Conservation (phyloP, 2,888 invertebrate species). For the Thymelicus sylvestris region DNA sequence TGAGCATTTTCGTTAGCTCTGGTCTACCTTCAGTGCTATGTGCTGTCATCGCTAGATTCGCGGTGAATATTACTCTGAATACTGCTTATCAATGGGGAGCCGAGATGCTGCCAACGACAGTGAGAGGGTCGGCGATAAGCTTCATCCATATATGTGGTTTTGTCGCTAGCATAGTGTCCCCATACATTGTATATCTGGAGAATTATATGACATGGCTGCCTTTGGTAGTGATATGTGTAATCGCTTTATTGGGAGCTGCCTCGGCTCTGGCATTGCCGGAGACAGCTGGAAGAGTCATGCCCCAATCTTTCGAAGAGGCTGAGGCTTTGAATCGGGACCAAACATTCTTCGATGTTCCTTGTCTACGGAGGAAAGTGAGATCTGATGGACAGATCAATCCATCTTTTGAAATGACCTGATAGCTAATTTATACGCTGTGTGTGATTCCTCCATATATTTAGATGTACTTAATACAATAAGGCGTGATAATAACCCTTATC, state of each 20-base stretch:
- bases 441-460: too few species aligned
- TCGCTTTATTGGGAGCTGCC: slow-evolving; percentile 53
- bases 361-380: slow-evolving; percentile 45
- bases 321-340: slow-evolving; percentile 58
- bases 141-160: slow-evolving; percentile 66
- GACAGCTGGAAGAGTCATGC: slow-evolving; percentile 67
- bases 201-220: slow-evolving; percentile 62
- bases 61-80: slow-evolving; percentile 62
- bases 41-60: slow-evolving; percentile 66
- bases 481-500: too few species aligned
- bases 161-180: slow-evolving; percentile 61
- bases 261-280: slow-evolving; percentile 63
- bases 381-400: slow-evolving; percentile 40
- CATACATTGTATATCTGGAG: slow-evolving; percentile 67
- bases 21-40: slow-evolving; percentile 63
- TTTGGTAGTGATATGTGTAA: slow-evolving; percentile 54
- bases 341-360: slow-evolving; percentile 62
- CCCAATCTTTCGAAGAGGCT: slow-evolving; percentile 70
- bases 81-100: slow-evolving; percentile 65
- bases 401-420: slow-evolving; percentile 45
- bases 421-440: not conserved
- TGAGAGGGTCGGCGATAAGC: slow-evolving; percentile 63
- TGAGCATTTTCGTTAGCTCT: slow-evolving; percentile 55
- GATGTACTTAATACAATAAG: too few species aligned
- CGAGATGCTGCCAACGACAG: slow-evolving; percentile 66